These are phyloP conservation scores for Xenus cinereus DNA, from an alignment of 2,113 vertebrate species.

Conservation along the genomic window DNA sequence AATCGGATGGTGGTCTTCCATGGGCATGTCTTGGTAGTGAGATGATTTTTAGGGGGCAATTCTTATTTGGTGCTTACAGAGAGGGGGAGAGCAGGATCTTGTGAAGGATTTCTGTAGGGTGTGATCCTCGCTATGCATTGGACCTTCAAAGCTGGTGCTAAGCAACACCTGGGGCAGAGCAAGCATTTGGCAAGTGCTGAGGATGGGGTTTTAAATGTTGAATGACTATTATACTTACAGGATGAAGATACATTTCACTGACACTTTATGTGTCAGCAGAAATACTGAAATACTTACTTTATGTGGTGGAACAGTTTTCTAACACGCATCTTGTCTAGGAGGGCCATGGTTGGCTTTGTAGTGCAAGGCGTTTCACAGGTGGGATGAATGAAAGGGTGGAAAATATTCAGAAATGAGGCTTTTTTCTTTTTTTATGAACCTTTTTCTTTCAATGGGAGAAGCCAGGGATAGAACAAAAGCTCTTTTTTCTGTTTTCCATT, in stretches of 20 bases:
- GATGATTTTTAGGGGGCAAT: background rate
- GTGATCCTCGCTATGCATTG: background rate
- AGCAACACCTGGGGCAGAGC: background rate
- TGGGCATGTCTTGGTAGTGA: background rate
- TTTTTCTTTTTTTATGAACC: background rate
- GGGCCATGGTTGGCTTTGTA: background rate
- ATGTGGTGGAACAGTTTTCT: background rate
- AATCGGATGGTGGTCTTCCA: background rate
- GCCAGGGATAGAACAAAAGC: background rate
- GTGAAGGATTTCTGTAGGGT: background rate
- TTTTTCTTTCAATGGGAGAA: background rate
- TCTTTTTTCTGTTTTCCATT: background rate
- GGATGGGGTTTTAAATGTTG: background rate
- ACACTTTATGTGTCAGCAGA: background rate
- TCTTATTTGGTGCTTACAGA: background rate
- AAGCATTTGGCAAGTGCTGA: background rate
- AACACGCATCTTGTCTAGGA: background rate
- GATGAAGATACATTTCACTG: background rate
- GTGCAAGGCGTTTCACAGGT: background rate
- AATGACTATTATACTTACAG: background rate
- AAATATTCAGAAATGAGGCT: background rate
- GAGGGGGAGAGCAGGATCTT: background rate
- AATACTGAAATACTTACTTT: background rate
- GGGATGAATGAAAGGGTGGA: background rate
- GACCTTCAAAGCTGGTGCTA: background rate